Evolutionary conservation across 2,113 vertebrate species (phyloP).

Genomic region (Halichoerus grypus): DNA sequence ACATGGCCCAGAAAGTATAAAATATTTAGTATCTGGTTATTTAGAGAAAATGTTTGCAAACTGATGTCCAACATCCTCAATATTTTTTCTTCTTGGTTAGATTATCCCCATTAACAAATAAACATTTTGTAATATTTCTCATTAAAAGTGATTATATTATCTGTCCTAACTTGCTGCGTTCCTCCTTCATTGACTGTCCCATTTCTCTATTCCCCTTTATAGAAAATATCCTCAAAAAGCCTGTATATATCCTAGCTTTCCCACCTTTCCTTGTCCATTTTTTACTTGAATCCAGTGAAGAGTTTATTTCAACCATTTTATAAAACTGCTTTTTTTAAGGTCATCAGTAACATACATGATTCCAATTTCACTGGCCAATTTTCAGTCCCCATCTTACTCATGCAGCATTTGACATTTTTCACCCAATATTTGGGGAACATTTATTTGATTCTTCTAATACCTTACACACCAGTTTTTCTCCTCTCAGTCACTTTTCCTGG

Average conservation of each 20-base stretch:
- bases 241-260: background rate
- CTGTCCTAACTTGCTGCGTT: background rate
- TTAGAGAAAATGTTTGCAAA: constrained; percentile 35
- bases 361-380: background rate
- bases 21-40: constrained; percentile 1
- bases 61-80: background rate
- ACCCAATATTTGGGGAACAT: constrained; percentile 21
- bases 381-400: background rate
- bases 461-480: background rate
- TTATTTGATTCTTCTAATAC: constrained; percentile 41
- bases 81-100: background rate
- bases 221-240: background rate
- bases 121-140: background rate
- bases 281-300: background rate
- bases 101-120: background rate
- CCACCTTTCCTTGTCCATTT: background rate
- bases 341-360: background rate
- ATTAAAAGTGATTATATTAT: background rate
- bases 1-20: background rate
- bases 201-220: background rate
- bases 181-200: background rate
- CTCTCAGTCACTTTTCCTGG: background rate
- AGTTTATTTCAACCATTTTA: constrained; percentile 32
- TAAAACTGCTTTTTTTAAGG: background rate
- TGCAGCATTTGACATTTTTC: background rate